phyloP scores from a whole-genome alignment of 2,797 vertebrate species.

The Poeciliopsis gracilis region DNA sequence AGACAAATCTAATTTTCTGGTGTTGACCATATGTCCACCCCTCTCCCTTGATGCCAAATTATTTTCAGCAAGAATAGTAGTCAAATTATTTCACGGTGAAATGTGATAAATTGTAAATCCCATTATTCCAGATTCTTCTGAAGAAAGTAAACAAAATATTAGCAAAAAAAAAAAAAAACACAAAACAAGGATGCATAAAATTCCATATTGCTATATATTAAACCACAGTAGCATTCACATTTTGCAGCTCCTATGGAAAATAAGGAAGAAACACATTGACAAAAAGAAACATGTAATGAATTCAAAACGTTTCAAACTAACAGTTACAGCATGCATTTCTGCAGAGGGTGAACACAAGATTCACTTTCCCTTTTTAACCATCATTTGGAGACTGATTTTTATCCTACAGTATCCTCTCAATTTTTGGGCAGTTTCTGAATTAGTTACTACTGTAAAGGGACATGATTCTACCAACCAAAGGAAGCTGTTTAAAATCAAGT shows the following conservation, averaged over 20 bases:
- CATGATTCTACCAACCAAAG: constrained; percentile 33
- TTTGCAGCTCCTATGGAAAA: not conserved
- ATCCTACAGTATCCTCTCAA: not conserved
- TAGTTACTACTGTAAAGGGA: constrained; percentile 37
- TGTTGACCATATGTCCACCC: not conserved
- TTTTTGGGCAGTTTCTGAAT: constrained; percentile 26
- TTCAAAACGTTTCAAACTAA: not conserved
- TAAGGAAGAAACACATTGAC: not conserved
- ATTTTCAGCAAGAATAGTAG: not conserved
- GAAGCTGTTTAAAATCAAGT: constrained; percentile 27
- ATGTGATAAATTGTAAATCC: not conserved
- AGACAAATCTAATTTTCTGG: not conserved
- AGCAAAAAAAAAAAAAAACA: too few species aligned
- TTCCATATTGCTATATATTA: not conserved
- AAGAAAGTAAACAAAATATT: not conserved
- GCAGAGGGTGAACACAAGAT: not conserved
- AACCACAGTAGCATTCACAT: not conserved
- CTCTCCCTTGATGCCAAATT: not conserved
- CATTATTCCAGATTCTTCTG: not conserved
- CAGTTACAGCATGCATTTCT: not conserved
- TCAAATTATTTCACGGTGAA: not conserved
- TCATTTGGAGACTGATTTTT: not conserved
- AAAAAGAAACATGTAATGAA: not conserved
- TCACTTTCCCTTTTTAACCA: not conserved
- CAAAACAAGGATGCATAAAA: not conserved